Conservation (phyloP, 2,797 vertebrate species). For the Crocodylus rhombifer region DNA sequence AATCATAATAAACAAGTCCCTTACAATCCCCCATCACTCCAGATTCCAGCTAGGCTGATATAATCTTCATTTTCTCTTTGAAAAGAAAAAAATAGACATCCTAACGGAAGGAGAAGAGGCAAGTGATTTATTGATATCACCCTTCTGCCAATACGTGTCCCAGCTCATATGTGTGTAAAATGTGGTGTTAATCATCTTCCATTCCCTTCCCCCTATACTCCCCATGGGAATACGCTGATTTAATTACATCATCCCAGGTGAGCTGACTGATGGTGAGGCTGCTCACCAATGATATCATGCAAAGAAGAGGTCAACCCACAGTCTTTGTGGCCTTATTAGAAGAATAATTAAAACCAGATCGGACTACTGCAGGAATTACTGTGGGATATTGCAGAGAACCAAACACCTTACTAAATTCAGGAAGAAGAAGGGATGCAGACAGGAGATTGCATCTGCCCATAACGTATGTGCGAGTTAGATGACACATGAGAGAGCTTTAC, state of each 20-base stretch:
- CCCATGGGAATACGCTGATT: conserved; percentile 24
- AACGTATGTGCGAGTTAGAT: background rate
- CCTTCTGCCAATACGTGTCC: conserved; percentile 1
- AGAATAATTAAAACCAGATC: background rate
- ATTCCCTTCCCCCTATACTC: background rate
- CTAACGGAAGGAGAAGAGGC: conserved; percentile 37
- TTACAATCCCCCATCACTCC: conserved; percentile 62
- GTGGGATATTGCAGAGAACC: background rate
- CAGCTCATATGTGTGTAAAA: conserved; percentile 35
- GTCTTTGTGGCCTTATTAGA: background rate
- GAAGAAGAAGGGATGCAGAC: background rate
- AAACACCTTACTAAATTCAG: background rate
- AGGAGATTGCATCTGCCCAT: background rate
- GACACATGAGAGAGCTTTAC: background rate
- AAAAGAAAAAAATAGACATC: conserved; percentile 35
- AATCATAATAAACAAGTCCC: conserved; percentile 76
- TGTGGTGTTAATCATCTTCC: conserved; percentile 62
- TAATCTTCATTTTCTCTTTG: conserved; percentile 68
- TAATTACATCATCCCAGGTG: conserved; percentile 61
- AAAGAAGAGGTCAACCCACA: background rate
- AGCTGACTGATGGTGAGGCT: background rate
- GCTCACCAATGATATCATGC: background rate
- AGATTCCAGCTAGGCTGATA: conserved; percentile 64
- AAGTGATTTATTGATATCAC: conserved; percentile 45
- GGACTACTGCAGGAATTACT: background rate